A percentile compares a stretch with the other conserved stretches of the same genome.
Evolutionary conservation across 2,888 invertebrate genomes (phyloP).

Genomic region (Hypomecis punctinalis): DNA sequence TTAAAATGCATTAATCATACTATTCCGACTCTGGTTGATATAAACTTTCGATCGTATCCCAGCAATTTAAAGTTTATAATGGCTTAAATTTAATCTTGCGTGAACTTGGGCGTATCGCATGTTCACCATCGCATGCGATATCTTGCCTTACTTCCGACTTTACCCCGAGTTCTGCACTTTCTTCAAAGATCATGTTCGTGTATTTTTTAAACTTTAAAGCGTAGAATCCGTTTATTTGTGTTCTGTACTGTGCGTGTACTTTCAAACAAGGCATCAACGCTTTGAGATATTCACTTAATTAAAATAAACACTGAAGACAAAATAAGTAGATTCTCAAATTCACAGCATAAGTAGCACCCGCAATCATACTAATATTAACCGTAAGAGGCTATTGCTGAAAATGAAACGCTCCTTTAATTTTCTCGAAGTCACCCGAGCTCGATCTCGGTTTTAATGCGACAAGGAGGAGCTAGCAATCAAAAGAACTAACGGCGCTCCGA

Average conservation of each 20-base stretch:
- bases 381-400: conserved; percentile 72
- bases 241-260: conserved; percentile 16
- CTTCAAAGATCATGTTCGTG: conserved; percentile 53
- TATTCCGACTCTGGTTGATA: conserved; percentile 55
- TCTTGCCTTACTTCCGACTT: conserved; percentile 53
- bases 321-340: conserved; percentile 64
- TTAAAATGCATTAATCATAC: conserved; percentile 75
- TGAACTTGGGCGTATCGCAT: conserved; percentile 59
- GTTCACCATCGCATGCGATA: conserved; percentile 48
- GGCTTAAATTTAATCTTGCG: conserved; percentile 52
- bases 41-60: conserved; percentile 62
- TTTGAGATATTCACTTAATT: conserved; percentile 61
- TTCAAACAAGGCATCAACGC: conserved; percentile 7
- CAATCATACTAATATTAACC: conserved; percentile 80
- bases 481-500: conserved; percentile 81
- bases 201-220: conserved; percentile 1
- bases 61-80: conserved; percentile 61
- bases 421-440: conserved; percentile 74
- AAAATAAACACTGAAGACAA: conserved; percentile 67
- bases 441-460: conserved; percentile 81
- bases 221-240: background rate
- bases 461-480: conserved; percentile 79
- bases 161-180: conserved; percentile 62
- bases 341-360: conserved; percentile 58
- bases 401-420: conserved; percentile 80